Conservation (phyloP, 1,140 invertebrate species). For the Apocrypta bakeri region DNA sequence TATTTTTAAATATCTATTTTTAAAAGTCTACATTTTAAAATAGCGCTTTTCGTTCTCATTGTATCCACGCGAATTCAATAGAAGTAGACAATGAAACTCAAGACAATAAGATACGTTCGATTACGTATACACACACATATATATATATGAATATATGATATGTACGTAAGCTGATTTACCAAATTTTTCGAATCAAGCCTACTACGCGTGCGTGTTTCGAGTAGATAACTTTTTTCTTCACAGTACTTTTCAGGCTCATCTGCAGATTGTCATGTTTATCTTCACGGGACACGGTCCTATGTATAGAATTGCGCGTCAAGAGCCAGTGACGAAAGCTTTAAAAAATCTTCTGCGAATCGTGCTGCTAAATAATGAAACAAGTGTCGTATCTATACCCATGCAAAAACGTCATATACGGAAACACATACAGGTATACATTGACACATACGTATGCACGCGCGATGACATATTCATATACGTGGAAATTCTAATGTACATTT, state of each 20-base stretch:
- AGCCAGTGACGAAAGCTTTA: background rate
- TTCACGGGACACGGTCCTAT: too few relatives aligned
- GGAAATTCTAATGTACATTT: too few relatives aligned
- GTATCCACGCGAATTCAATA: too few relatives aligned
- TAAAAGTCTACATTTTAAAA: too few relatives aligned
- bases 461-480: too few relatives aligned
- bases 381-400: background rate
- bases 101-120: background rate
- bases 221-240: background rate
- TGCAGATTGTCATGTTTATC: background rate
- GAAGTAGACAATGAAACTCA: background rate
- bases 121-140: background rate
- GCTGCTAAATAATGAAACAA: constrained; percentile 13
- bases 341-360: constrained; percentile 24
- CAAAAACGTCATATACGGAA: too few relatives aligned
- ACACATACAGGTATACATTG: background rate
- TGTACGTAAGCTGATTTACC: background rate
- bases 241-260: background rate
- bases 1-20: constrained; percentile 25
- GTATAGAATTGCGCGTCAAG: background rate
- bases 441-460: too few relatives aligned
- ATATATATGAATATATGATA: too few relatives aligned
- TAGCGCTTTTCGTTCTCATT: too few relatives aligned
- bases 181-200: background rate
- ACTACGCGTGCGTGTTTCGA: background rate